Evolutionary conservation across 2,888 invertebrate genomes (phyloP), one percentile per base, ranked within the genome.

Genomic region (Brachyopa scutellaris): DNA sequence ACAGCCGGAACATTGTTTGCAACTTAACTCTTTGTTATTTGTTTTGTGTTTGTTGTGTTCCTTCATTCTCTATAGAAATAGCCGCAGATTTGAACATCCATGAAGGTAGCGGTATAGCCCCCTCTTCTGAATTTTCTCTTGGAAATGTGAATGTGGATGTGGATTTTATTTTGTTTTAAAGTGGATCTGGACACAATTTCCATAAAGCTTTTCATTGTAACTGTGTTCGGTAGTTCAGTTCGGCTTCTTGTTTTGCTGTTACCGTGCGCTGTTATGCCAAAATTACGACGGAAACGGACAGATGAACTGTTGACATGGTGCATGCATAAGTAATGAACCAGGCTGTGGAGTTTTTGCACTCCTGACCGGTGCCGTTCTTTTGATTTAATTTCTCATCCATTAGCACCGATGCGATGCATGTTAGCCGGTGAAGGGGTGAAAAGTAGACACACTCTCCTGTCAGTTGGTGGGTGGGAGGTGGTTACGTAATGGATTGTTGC

Each of bases 351-450:
- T 82, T 82, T 82, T 76, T 59, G 70, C 64, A 70, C 29, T 45
- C 36, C 57, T 70, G 76, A 38, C 80, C 51, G 55, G 45, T 64
- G 69, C 13, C 61, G 77, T 77, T 66, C 82, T 77, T 82, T 82
- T 45, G 80, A 70, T 76, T 77, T 77, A 80, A 76, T 76, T 77
- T 77, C 33, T 40, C 49, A 77, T 66, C 82, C 77, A 82, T 82
- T 82, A 77, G 70, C 70, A 72, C 66, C 36, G 76, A 70, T 66
- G 76, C 17, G 47, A 11, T 45, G 62, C 38, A 51, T 23, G 38
- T 13, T 11, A 11, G 2, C 23, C 7, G 57, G 5, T 36, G 26
- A 31, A 21, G 21, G 26, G 23, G 53, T 15, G 61, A 13, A 49
- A 21, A 17, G 15, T 29, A 26, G 13, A 36, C 5, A 4, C 49